These are phyloP conservation scores for Drosophila asahinai DNA, from an alignment of 1,140 invertebrate genomes.

Conservation along the genomic window DNA sequence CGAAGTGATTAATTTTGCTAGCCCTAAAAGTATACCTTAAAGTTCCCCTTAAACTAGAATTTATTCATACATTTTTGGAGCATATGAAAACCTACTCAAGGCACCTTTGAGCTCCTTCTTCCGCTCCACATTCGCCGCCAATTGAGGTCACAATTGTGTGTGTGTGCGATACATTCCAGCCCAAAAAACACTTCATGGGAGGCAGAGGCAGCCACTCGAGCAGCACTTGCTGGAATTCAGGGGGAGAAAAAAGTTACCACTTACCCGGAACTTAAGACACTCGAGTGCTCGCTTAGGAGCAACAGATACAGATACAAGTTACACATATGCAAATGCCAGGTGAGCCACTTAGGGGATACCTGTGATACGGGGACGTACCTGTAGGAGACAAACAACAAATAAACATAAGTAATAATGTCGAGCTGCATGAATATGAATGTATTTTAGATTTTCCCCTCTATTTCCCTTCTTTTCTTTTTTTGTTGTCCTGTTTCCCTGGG, in stretches of 20 bases:
- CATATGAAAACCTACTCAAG: conserved; percentile 11
- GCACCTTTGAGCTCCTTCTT: conserved; percentile 57
- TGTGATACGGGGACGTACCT: conserved; percentile 54
- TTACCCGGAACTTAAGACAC: conserved; percentile 79
- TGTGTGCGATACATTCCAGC: conserved; percentile 59
- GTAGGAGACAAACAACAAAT: conserved; percentile 66
- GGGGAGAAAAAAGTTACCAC: conserved; percentile 68
- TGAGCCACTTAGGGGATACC: conserved; percentile 46
- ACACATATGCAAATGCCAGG: conserved; percentile 56
- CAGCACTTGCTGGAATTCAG: conserved; percentile 71
- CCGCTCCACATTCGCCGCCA: conserved; percentile 61
- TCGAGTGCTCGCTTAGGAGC: conserved; percentile 57
- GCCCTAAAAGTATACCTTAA: conserved; percentile 4
- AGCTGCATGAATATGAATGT: conserved; percentile 71
- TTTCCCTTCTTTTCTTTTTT: not conserved
- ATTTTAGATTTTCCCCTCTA: conserved; percentile 20
- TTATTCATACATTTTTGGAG: conserved; percentile 30
- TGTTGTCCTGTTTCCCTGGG: conserved; percentile 28
- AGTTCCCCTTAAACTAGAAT: conserved; percentile 16
- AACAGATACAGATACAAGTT: conserved; percentile 46
- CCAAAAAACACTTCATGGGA: conserved; percentile 18
- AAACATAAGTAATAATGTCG: conserved; percentile 75
- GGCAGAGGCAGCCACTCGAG: conserved; percentile 40
- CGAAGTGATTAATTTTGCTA: not conserved
- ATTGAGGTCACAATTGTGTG: conserved; percentile 72